Conservation (phyloP, 1,140 invertebrate species). For the Chironomus tepperi region DNA sequence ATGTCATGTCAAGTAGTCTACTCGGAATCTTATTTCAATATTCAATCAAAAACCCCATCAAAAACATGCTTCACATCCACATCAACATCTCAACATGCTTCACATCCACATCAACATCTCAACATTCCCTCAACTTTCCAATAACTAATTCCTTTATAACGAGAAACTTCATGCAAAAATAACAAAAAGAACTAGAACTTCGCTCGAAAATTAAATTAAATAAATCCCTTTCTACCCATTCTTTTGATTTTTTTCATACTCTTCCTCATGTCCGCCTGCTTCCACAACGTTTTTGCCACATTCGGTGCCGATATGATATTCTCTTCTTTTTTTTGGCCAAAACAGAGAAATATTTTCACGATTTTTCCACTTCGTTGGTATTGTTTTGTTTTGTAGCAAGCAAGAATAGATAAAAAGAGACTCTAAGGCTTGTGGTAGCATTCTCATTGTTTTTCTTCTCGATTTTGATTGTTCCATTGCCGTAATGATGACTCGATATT, state of each 20-base stretch:
- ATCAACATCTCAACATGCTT: too few relatives aligned
- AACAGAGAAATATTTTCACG: constrained; percentile 13
- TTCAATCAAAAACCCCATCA: too few relatives aligned
- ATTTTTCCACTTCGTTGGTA: constrained; percentile 1
- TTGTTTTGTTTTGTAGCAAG: not conserved
- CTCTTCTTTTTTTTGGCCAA: not conserved
- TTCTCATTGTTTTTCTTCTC: not conserved
- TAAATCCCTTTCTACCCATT: not conserved
- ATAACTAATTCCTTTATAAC: not conserved
- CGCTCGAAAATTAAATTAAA: not conserved
- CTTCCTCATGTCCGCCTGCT: too few relatives aligned
- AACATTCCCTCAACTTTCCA: not conserved
- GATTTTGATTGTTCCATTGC: not conserved
- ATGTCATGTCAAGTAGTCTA: too few relatives aligned
- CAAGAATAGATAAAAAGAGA: not conserved
- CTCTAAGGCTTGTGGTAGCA: not conserved
- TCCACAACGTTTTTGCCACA: too few relatives aligned
- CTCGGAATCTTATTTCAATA: too few relatives aligned
- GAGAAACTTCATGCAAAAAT: not conserved
- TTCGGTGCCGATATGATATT: not conserved
- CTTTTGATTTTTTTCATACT: not conserved
- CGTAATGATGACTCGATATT: constrained; percentile 7
- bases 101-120: too few relatives aligned
- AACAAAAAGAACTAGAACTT: not conserved
- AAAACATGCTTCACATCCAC: too few relatives aligned